Evolutionary conservation across 2,113 vertebrate species (phyloP), one percentile per base, ranked within the genome.

Genomic region (Pardalotus punctatus): DNA sequence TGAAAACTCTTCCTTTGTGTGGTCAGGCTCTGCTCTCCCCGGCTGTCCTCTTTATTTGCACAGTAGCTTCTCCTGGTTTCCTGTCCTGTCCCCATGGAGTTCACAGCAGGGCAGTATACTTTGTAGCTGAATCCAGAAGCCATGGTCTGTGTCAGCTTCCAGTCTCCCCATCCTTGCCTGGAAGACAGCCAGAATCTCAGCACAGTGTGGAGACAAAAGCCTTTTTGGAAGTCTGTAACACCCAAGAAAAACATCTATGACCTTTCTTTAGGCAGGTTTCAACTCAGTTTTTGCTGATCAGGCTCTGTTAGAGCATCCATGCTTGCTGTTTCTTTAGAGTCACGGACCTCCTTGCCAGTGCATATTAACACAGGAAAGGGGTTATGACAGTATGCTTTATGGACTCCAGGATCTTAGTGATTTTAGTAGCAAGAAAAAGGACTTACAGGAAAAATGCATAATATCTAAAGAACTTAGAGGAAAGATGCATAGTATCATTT

Each of bases 121-220:
- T 96, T 93, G 84, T 89, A 93, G 91, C 81, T 86, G 71, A 77
- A 91, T 95, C 93, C 86, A 92, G 93, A 95, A 95, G 89, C 90
- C 33, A 6, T 72, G n/a, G 91, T 94, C 79, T n/a, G 9, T 94
- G 93, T 95, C 85, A 90, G 90, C 76, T 81, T 86, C 50, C 60
- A 91, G 61, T 89, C 78, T 96, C 89, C 81, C 81, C 33, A 47
- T 97, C 71, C 73, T 94, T 94, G 74, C 82, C 42, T 97, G 96
- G 96, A 97, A 93, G 76, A 90, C 90, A 97, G 97, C 94, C 96
- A 97, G 90, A 74, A 96, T 93, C 88, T 93, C 78, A 86, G 65
- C 56, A 67, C 81, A 83, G 35, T 14, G 4, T 56, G 76, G 78
- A 96, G 87, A 97, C 96, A 97, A 90, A 97, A 76, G 91, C 86